Evolutionary conservation across 2,113 vertebrate species (phyloP).

Genomic region (Macrotis lagotis): DNA sequence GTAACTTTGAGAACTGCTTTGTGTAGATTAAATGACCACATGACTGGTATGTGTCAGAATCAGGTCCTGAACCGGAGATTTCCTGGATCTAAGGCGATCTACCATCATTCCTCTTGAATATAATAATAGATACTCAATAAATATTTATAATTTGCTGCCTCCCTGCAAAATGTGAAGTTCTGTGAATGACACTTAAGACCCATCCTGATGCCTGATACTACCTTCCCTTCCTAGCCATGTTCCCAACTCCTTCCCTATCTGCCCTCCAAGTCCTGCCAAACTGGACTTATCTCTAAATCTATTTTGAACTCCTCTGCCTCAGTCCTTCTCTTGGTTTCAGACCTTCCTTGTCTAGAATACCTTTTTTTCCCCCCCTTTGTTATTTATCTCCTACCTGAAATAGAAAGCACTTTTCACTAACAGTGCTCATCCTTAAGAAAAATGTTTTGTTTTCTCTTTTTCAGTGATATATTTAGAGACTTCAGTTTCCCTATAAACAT

Average conservation of each 20-base stretch:
- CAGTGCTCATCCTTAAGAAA: conserved; percentile 48
- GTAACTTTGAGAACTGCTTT: background rate
- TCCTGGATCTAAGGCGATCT: background rate
- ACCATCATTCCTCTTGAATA: background rate
- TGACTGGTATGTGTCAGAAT: background rate
- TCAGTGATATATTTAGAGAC: conserved; percentile 25
- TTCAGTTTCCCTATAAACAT: conserved; percentile 35
- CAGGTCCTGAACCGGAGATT: background rate
- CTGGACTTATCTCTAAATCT: background rate
- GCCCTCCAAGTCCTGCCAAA: background rate
- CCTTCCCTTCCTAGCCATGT: background rate
- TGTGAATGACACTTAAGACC: background rate
- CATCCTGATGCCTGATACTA: background rate
- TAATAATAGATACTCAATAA: background rate
- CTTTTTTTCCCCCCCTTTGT: background rate
- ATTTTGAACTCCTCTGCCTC: background rate
- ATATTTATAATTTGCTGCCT: background rate
- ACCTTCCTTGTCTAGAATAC: background rate
- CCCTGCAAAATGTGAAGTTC: background rate
- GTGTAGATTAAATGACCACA: background rate
- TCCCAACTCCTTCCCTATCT: background rate
- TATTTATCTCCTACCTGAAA: conserved; percentile 39
- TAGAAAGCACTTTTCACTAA: conserved; percentile 20
- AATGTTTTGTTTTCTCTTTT: conserved; percentile 38
- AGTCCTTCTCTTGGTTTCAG: background rate